A percentile compares a stretch with the other conserved stretches of the same genome.
Evolutionary conservation across 1,140 invertebrate genomes (phyloP).

Genomic region (Coptotermes formosanus): DNA sequence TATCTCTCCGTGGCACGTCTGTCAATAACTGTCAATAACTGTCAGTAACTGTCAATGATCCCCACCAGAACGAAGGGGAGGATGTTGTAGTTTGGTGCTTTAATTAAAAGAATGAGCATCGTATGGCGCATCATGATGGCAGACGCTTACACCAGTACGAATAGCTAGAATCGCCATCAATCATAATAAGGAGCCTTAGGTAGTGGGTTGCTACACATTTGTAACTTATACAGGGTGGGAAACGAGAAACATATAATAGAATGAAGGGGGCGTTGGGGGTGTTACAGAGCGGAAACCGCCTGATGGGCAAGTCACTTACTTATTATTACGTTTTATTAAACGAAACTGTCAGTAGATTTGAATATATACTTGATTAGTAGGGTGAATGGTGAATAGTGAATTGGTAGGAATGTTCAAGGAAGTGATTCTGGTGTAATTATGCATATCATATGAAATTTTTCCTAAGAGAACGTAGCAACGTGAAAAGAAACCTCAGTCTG

Average conservation of each 20-base stretch:
- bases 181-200: slow-evolving; percentile 20
- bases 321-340: too few species aligned
- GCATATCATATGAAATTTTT: too few species aligned
- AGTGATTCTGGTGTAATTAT: too few species aligned
- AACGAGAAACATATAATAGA: too few species aligned
- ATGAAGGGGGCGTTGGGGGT: background rate
- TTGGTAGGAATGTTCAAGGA: too few species aligned
- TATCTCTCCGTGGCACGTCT: background rate
- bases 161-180: background rate
- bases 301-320: too few species aligned
- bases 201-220: background rate
- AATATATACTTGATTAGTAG: too few species aligned
- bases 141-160: background rate
- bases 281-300: too few species aligned
- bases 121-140: background rate
- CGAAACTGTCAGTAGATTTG: too few species aligned
- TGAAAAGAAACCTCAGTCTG: too few species aligned
- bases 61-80: background rate
- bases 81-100: background rate
- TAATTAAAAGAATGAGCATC: slow-evolving; percentile 26
- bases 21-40: slow-evolving; percentile 11
- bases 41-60: slow-evolving; percentile 25
- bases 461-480: too few species aligned
- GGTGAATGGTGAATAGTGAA: too few species aligned
- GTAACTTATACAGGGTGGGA: background rate